Percentiles rank a stretch among this genome's conserved stretches.
Evolutionary conservation across 2,888 invertebrate genomes (phyloP).

Genomic region (Maniola hyperantus): DNA sequence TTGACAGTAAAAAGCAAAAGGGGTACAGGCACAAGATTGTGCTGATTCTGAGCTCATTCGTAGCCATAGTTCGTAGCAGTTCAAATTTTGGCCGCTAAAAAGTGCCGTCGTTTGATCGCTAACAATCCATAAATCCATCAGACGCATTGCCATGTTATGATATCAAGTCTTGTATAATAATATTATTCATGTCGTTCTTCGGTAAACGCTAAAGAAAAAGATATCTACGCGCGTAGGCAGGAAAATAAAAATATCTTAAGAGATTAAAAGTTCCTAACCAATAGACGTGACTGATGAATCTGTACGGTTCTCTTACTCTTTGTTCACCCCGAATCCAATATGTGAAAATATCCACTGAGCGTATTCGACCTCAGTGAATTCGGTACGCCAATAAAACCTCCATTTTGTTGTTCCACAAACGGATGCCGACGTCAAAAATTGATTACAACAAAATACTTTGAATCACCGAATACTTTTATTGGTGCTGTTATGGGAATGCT

Average conservation of each 20-base stretch:
- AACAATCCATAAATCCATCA: neutral
- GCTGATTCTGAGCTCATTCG: neutral
- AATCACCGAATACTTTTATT: slow-evolving; percentile 79
- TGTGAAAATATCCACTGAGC: slow-evolving; percentile 40
- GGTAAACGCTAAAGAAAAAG: neutral
- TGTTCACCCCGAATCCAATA: slow-evolving; percentile 28
- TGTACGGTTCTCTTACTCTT: slow-evolving; percentile 5
- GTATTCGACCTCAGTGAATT: slow-evolving; percentile 72
- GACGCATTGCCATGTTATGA: neutral
- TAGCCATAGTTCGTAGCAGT: slow-evolving; percentile 4
- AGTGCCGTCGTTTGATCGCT: neutral
- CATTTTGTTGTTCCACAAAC: slow-evolving; percentile 73
- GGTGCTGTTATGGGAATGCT: slow-evolving; percentile 74
- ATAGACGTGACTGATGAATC: slow-evolving; percentile 11
- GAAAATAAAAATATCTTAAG: slow-evolving; percentile 2
- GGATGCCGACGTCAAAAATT: slow-evolving; percentile 77
- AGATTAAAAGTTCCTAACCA: neutral
- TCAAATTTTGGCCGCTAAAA: neutral
- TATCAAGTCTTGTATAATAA: neutral
- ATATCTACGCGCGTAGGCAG: neutral
- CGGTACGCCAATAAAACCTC: slow-evolving; percentile 78
- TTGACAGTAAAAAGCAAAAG: neutral
- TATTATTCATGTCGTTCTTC: neutral
- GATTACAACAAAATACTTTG: slow-evolving; percentile 80
- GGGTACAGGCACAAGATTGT: neutral